These are phyloP conservation scores for Diloba caeruleocephala DNA, from an alignment of 2,888 invertebrate genomes.

Conservation along the genomic window DNA sequence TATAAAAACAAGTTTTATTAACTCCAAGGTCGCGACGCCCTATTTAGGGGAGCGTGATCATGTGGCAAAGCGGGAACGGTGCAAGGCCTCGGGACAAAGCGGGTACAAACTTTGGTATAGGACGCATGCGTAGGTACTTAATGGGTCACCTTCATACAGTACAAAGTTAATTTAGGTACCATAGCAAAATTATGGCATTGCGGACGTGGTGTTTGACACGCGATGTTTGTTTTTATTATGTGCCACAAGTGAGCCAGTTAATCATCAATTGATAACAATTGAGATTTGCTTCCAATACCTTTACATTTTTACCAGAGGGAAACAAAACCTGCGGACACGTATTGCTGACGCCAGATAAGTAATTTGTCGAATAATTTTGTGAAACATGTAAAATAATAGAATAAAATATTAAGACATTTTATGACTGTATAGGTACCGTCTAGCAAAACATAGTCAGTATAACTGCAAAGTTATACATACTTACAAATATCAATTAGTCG, in stretches of 20 bases:
- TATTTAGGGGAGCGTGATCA: conserved; percentile 52
- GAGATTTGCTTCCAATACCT: too few relatives aligned
- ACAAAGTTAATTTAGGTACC: conserved; percentile 18
- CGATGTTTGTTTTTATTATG: neutral
- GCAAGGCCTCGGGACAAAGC: conserved; percentile 34
- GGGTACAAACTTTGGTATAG: conserved; percentile 52
- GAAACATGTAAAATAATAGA: too few relatives aligned
- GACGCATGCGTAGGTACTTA: conserved; percentile 62
- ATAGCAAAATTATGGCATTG: conserved; percentile 24
- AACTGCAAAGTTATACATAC: neutral
- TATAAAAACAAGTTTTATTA: conserved; percentile 60
- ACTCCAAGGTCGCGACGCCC: conserved; percentile 65
- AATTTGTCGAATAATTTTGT: neutral
- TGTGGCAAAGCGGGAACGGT: conserved; percentile 33
- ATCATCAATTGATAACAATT: too few relatives aligned
- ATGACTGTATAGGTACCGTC: too few relatives aligned
- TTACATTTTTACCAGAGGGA: too few relatives aligned
- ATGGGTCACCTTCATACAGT: conserved; percentile 60
- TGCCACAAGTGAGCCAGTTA: too few relatives aligned
- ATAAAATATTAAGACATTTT: too few relatives aligned
- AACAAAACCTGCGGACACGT: too few relatives aligned
- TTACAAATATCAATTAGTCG: neutral
- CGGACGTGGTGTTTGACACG: conserved; percentile 9
- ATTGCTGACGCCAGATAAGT: conserved; percentile 2
- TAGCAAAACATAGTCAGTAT: too few relatives aligned